These are phyloP conservation scores for Drosophila pachea DNA, from an alignment of 1,140 invertebrate genomes.

Conservation along the genomic window DNA sequence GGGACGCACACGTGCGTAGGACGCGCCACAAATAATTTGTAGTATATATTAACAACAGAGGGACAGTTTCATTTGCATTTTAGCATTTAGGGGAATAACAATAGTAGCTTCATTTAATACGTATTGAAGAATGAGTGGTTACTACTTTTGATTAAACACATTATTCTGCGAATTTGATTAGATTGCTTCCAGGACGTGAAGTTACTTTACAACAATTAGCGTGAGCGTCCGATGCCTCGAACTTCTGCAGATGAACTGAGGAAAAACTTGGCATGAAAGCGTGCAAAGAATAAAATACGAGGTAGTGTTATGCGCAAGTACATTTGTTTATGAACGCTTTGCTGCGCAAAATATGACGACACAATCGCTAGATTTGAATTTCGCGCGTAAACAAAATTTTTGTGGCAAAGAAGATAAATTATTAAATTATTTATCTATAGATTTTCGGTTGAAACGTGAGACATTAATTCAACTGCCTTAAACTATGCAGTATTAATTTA, in stretches of 20 bases:
- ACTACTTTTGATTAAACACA: constrained; percentile 5
- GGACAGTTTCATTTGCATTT: constrained; percentile 50
- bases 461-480: not conserved
- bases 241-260: constrained; percentile 52
- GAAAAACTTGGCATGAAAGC: constrained; percentile 13
- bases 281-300: not conserved
- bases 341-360: constrained; percentile 8
- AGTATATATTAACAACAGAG: constrained; percentile 45
- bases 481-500: not conserved
- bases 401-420: not conserved
- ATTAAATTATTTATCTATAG: not conserved
- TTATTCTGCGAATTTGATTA: constrained; percentile 15
- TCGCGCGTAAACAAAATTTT: not conserved
- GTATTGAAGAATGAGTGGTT: constrained; percentile 30
- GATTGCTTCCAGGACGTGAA: constrained; percentile 52
- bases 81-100: not conserved
- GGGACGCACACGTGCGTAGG: constrained; percentile 10
- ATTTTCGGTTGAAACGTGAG: not conserved
- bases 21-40: constrained; percentile 20
- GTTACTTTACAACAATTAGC: constrained; percentile 12
- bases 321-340: not conserved
- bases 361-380: not conserved
- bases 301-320: constrained; percentile 19
- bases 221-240: constrained; percentile 48
- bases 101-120: not conserved